A percentile compares a stretch with the other conserved stretches of the same genome.
These are phyloP conservation scores for Drosophila sechellia DNA, from an alignment of 1,140 invertebrate species.

Conservation along the genomic window DNA sequence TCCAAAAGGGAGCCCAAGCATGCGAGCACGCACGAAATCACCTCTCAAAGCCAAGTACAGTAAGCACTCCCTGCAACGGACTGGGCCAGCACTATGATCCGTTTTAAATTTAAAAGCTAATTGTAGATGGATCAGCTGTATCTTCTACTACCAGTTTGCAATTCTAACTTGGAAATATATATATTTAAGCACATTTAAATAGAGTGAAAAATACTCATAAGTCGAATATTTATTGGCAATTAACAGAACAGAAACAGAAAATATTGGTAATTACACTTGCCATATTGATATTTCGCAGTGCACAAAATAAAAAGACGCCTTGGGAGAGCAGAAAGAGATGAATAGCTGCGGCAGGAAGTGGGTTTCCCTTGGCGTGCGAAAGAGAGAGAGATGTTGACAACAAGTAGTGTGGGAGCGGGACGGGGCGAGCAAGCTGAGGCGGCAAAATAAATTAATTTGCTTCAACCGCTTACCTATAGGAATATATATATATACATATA, in stretches of 20 bases:
- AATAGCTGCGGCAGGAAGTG: slow-evolving; percentile 35
- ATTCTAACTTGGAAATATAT: too few species aligned
- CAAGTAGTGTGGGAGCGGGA: background rate
- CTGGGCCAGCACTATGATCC: too few species aligned
- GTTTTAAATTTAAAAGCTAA: too few species aligned
- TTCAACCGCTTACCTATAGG: slow-evolving; percentile 6
- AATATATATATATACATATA: slow-evolving; percentile 6
- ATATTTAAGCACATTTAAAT: too few species aligned
- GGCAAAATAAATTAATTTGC: slow-evolving; percentile 69
- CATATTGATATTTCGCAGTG: background rate
- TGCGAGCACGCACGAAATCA: slow-evolving; percentile 41
- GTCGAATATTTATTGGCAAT: too few species aligned
- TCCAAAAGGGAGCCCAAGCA: slow-evolving; percentile 20
- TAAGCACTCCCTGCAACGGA: slow-evolving; percentile 1
- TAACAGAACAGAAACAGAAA: too few species aligned
- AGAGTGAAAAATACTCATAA: too few species aligned
- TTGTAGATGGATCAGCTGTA: too few species aligned
- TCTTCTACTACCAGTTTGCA: too few species aligned
- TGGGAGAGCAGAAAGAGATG: background rate
- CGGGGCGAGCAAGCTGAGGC: background rate
- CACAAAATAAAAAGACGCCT: background rate
- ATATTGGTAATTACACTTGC: background rate
- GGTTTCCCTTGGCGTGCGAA: slow-evolving; percentile 12
- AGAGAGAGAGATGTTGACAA: background rate
- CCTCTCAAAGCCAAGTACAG: slow-evolving; percentile 9